Base-by-base conservation (phyloP, 2,113 vertebrate genomes). In the Perognathus longimembris region DNA sequence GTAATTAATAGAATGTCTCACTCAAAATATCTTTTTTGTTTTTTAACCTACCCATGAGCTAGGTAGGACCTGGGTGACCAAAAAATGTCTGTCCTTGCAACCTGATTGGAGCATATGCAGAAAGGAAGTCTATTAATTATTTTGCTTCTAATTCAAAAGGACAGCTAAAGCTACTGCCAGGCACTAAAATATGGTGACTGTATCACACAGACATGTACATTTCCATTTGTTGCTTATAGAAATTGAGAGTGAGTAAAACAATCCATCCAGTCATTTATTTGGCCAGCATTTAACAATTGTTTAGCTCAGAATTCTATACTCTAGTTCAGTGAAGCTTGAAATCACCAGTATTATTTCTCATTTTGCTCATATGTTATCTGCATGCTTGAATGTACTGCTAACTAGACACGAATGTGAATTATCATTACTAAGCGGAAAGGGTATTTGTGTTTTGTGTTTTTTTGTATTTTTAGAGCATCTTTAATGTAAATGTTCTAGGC, bases 31-130 rank as follows among this genome's bases (percentile, higher is more conserved):
- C 0, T 83, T 12, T 66, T 20, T 98, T 28, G 97, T 98, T 93
- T 78, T 98, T 91, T 0, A 96, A 94, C 69, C 42, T 98, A 94
- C 69, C 42, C 98, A 90, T 98, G 98, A 96, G 98, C 98, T 0
- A 59, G 94, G n/a, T 6, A 98, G 97, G 2, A 95, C 98, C 15
- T 98, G 98, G 9, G 96, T 98, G 2, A 59, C 98, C 74, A 95
- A 95, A 38, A 96, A 59, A 67, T 93, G 6, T 45, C n/a, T 18
- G 97, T 91, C 0, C 78, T 96, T 99, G 97, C 42, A 93, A 90
- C 95, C 97, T 67, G 57, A 71, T 98, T 54, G 95, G 91, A 0
- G 97, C 12, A 79, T 97, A 36, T 97, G 97, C 0, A 88, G 97
- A 97, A 61, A 94, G 97, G 0, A 97, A 97, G 32, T 98, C 98